Percentiles rank a stretch among this genome's conserved stretches.
phyloP scores from a whole-genome alignment of 2,888 invertebrate genomes.

The Caenorhabditis afra region DNA sequence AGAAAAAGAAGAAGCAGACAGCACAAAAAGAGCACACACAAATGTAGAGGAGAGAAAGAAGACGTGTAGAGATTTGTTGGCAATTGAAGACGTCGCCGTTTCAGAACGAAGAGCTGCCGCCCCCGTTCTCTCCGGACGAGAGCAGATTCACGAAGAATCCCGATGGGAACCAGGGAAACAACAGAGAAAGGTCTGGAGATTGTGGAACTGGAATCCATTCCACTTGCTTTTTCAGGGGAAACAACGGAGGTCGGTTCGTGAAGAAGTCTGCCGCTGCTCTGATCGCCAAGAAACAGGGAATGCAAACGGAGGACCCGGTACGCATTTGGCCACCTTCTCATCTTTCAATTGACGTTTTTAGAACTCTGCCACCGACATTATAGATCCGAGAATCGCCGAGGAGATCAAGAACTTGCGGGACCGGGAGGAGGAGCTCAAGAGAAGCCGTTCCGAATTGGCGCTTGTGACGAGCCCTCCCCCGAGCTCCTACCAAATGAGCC shows the following conservation, averaged over 20 bases:
- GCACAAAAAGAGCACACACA: not conserved
- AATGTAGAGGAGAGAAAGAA: not conserved
- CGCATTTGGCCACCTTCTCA: no score
- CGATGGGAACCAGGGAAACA: constrained; percentile 35
- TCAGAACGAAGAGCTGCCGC: constrained; percentile 35
- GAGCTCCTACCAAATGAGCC: constrained; percentile 55
- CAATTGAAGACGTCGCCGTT: no score
- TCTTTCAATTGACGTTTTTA: constrained; percentile 9
- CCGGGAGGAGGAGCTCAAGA: constrained; percentile 83
- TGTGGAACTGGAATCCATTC: not conserved
- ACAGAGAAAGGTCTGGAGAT: constrained; percentile 19
- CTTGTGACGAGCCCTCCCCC: constrained; percentile 56
- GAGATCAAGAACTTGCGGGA: constrained; percentile 83
- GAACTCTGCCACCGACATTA: constrained; percentile 64
- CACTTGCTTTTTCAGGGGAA: not conserved
- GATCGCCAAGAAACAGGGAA: constrained; percentile 71
- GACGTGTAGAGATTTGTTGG: not conserved
- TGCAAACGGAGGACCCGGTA: constrained; percentile 54
- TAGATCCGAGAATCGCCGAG: constrained; percentile 72
- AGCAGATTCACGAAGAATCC: constrained; percentile 29
- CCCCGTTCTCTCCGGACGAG: constrained; percentile 23
- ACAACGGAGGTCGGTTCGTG: constrained; percentile 66
- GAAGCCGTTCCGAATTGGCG: constrained; percentile 74
- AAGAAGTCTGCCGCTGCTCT: constrained; percentile 73
- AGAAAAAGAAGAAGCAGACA: constrained; percentile 22